Base-by-base conservation (phyloP, 2,888 invertebrate species). In the Habroteleia sp. region DNA sequence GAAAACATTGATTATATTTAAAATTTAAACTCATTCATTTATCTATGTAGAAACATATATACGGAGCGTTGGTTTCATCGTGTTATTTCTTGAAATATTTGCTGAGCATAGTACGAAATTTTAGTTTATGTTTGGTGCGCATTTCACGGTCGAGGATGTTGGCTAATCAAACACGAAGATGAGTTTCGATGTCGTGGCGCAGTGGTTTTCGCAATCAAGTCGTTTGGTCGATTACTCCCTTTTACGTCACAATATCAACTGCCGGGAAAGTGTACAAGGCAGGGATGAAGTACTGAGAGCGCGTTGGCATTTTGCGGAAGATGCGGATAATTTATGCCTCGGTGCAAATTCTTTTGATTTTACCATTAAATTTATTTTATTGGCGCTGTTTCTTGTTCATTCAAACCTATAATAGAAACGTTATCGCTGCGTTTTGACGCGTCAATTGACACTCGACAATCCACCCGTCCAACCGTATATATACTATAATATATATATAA, bases 291-390 rank as follows among this genome's bases (percentile, higher is more conserved):
- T 72, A 81, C 77, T 80, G 77, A 74, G 77, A 80, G 78, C 78
- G 76, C 63, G 65, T 74, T 81, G 79, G 77, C 79, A 80, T 78
- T 81, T 79, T 73, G 72, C 71, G 65, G 63, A 75, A 75, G 65
- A 74, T 63, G 54, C 68, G 44, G 76, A 76, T 79, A 78, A 79
- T 78, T 79, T 78, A 54, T 71, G 44, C 54, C 58, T 71, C 33
- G 42, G 52, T 8, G 23, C 62, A 25, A 50, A 46, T 27, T 13
- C 44, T 29, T 58, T 58, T 23, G 13, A 20, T 63, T 54, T 63
- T 58, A 27, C 11, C 29, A 35, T 62, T 31, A 13, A 44, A 17
- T 39, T 44, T 23, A 48, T 56, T 74, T 74, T 50, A 25, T 66
- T 63, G 11, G 8, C 4, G 16, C 37, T 50, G 11, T 17, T 62